A percentile compares a stretch with the other conserved stretches of the same genome.
phyloP scores from a whole-genome alignment of 1,140 invertebrate species.

The Paralvinella palmiformis region DNA sequence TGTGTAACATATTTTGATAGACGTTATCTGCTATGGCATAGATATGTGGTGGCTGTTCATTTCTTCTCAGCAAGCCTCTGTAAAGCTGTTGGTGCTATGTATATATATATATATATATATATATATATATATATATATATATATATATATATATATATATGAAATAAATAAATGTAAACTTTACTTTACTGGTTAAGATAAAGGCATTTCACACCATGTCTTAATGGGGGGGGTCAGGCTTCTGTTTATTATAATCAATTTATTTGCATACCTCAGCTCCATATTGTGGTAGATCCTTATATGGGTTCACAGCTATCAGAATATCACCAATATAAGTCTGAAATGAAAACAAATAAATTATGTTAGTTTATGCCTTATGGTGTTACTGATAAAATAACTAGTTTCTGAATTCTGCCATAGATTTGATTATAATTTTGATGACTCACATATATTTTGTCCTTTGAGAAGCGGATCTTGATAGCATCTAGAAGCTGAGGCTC shows the following conservation, averaged over 20 bases:
- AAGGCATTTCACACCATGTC: neutral
- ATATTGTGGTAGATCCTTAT: slow-evolving; percentile 69
- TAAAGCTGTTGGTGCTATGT: slow-evolving; percentile 31
- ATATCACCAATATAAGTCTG: slow-evolving; percentile 78
- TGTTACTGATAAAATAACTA: neutral
- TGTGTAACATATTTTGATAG: slow-evolving; percentile 74
- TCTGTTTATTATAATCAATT: neutral
- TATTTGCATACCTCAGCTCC: slow-evolving; percentile 65
- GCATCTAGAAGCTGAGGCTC: slow-evolving; percentile 42
- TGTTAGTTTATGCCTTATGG: neutral
- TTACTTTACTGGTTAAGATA: neutral
- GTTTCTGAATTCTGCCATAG: neutral
- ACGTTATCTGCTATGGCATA: slow-evolving; percentile 97
- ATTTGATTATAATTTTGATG: neutral
- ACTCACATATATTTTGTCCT: slow-evolving; percentile 47
- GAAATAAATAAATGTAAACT: neutral
- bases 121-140: too few species aligned
- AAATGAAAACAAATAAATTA: neutral
- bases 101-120: too few species aligned
- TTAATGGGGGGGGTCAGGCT: neutral
- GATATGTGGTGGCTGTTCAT: slow-evolving; percentile 82
- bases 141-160: too few species aligned
- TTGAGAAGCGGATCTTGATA: slow-evolving; percentile 37
- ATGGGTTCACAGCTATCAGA: slow-evolving; percentile 72
- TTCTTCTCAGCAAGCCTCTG: slow-evolving; percentile 15